Base-by-base conservation (phyloP, 2,888 invertebrate genomes). In the Sphinx pinastri region DNA sequence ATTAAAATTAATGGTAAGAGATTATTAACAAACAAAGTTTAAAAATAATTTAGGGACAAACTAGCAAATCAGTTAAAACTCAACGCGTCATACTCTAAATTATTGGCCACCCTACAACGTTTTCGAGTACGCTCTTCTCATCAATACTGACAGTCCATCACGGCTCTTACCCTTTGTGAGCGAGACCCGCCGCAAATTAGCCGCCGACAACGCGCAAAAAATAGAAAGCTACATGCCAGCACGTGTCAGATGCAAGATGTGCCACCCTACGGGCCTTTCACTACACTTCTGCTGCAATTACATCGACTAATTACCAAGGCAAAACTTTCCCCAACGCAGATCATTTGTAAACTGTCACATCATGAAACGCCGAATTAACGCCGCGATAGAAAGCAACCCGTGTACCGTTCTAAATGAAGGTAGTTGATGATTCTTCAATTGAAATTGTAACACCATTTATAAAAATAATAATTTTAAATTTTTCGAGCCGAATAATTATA, bases 221-320 rank as follows among this genome's bases (percentile, higher is more conserved):
- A 71, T 83, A 82, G 87, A 86, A 86, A 86, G 86, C 78, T 71
- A 78, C 77, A 82, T 81, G 77, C 74, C 79, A 73, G 74, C 79
- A 79, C 82, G 81, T 77, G 79, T 77, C 59, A 78, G 78, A 81
- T 81, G 82, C 83, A 80, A 83, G 72, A 74, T 75, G 76, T 72
- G 72, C 75, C 79, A 80, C 79, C 79, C 78, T 79, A 72, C 74
- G 74, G 70, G 79, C 75, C 85, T 86, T 85, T 86, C 86, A 79
- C 85, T 78, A 78, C 75, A 75, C 66, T 73, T 63, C 63, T 63
- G 63, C 13, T 75, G 72, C 74, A 71, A 73, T 71, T 49, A 63
- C 63, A 63, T 47, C 13, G 73, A 73, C 63, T 49, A 63, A 63
- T 63, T 63, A 63, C 63, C 57, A 19, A 16, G 49, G 59, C 49